phyloP scores from a whole-genome alignment of 2,797 vertebrate species.

The Typhlichthys subterraneus region DNA sequence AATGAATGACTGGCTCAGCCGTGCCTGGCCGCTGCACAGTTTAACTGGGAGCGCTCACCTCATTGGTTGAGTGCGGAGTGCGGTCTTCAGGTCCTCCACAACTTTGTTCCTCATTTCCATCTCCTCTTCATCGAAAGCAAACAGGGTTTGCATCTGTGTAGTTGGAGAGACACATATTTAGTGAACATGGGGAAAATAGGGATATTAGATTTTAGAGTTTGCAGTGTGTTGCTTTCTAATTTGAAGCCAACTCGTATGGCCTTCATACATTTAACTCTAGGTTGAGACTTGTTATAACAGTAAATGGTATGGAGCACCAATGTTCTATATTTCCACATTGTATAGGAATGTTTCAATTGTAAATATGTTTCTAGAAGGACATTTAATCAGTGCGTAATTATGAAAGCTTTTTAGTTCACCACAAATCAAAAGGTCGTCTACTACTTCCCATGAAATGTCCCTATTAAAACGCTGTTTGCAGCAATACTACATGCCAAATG shows the following conservation, averaged over 20 bases:
- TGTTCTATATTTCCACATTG: slow-evolving; percentile 1
- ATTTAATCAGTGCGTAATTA: slow-evolving; percentile 30
- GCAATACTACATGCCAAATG: slow-evolving; percentile 28
- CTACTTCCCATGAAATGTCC: slow-evolving; percentile 13
- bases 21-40: not conserved
- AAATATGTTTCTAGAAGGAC: slow-evolving; percentile 14
- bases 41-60: slow-evolving; percentile 73
- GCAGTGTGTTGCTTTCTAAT: no score
- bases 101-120: slow-evolving; percentile 96
- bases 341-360: slow-evolving; percentile 12
- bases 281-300: no score
- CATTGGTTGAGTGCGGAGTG: slow-evolving; percentile 96
- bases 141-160: slow-evolving; percentile 93
- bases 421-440: slow-evolving; percentile 17
- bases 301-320: slow-evolving; percentile 3
- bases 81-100: slow-evolving; percentile 97
- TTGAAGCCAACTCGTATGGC: no score
- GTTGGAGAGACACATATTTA: not conserved
- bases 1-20: not conserved
- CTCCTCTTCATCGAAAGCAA: slow-evolving; percentile 94
- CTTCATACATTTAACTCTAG: no score
- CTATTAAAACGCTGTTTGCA: slow-evolving; percentile 27
- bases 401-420: slow-evolving; percentile 14
- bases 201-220: no score
- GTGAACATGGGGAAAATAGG: not conserved